Evolutionary conservation across 2,888 invertebrate genomes (phyloP).

Genomic region (Mylabris sibirica): DNA sequence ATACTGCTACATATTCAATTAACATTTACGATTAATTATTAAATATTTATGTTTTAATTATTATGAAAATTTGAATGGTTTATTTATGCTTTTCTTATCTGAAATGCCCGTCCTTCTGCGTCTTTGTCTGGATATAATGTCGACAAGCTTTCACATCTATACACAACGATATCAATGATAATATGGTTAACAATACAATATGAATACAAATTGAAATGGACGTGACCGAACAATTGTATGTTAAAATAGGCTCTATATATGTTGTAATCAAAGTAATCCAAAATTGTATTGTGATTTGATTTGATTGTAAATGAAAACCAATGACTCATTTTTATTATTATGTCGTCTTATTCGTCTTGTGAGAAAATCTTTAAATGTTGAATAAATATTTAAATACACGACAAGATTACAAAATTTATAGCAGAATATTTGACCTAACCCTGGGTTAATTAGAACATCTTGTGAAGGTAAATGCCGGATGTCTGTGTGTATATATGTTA

Average conservation of each 20-base stretch:
- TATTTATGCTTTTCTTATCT: background rate
- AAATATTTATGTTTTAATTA: background rate
- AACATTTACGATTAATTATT: background rate
- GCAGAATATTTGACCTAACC: background rate
- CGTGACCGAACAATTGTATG: slow-evolving; percentile 33
- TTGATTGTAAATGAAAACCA: background rate
- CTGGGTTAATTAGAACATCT: no score
- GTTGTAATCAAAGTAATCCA: slow-evolving; percentile 28
- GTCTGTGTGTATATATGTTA: background rate
- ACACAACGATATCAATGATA: slow-evolving; percentile 29
- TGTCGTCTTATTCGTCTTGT: background rate
- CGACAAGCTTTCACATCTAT: slow-evolving; percentile 4
- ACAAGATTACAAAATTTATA: slow-evolving; percentile 4
- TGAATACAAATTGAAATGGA: slow-evolving; percentile 36
- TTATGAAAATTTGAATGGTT: background rate
- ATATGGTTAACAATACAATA: slow-evolving; percentile 26
- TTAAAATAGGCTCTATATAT: slow-evolving; percentile 27
- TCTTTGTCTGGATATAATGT: background rate
- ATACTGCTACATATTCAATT: background rate
- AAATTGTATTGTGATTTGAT: slow-evolving; percentile 4
- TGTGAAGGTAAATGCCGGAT: slow-evolving; percentile 31
- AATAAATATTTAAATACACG: background rate
- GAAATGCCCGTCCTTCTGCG: background rate
- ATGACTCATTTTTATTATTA: background rate
- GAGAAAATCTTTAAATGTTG: background rate